Percentiles rank a stretch among this genome's conserved stretches.
Evolutionary conservation across 2,888 invertebrate species (phyloP).

Genomic region (Hedya salicella): DNA sequence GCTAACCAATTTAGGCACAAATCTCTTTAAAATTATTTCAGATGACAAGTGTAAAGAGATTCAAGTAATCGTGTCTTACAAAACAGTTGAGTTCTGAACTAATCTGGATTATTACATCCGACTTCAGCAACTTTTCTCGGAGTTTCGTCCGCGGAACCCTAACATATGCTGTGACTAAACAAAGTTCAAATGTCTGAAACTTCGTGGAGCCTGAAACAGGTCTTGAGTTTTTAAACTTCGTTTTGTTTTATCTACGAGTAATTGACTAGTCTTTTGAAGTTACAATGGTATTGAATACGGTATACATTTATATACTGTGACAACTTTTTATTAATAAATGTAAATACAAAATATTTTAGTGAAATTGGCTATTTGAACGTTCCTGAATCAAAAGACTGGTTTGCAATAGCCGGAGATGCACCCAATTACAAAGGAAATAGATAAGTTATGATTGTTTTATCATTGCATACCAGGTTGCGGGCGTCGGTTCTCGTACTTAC

Average conservation of each 20-base stretch:
- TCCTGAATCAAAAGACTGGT: too few relatives aligned
- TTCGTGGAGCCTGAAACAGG: slow-evolving; percentile 6
- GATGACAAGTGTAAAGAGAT: slow-evolving; percentile 27
- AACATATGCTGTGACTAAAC: slow-evolving; percentile 27
- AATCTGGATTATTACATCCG: slow-evolving; percentile 37
- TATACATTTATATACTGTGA: background rate
- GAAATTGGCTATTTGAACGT: too few relatives aligned
- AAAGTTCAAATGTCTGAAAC: slow-evolving; percentile 3
- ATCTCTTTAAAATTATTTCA: slow-evolving; percentile 24
- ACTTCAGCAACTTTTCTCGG: slow-evolving; percentile 38
- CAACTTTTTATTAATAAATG: too few relatives aligned
- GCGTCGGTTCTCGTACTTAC: too few relatives aligned
- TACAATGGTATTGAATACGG: background rate
- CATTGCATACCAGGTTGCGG: too few relatives aligned
- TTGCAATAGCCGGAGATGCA: too few relatives aligned
- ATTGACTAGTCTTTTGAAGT: background rate
- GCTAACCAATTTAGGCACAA: background rate
- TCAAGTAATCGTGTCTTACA: slow-evolving; percentile 38
- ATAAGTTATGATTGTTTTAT: too few relatives aligned
- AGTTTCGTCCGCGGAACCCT: slow-evolving; percentile 30
- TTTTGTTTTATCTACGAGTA: background rate
- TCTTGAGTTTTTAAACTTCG: slow-evolving; percentile 9
- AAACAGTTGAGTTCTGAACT: slow-evolving; percentile 31
- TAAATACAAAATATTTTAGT: too few relatives aligned
- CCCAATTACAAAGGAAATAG: too few relatives aligned